phyloP scores from a whole-genome alignment of 2,888 invertebrate species.

The Coelopa pilipes region DNA sequence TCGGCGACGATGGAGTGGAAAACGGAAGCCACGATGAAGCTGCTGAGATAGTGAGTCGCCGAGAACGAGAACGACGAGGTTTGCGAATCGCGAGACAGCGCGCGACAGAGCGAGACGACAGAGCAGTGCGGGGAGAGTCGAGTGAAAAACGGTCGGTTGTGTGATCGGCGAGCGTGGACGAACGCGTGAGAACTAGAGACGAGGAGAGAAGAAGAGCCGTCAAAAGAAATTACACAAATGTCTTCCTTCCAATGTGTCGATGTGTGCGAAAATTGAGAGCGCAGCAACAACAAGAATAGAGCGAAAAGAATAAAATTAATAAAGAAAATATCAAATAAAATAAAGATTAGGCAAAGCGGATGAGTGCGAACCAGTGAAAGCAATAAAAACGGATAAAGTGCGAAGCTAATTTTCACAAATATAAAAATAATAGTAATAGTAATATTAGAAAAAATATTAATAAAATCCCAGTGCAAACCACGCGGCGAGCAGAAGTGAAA shows the following conservation, averaged over 20 bases:
- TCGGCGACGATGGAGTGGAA: conserved; percentile 13
- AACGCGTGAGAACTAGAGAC: conserved; percentile 4
- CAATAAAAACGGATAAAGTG: conserved; percentile 18
- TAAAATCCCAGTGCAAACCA: too few relatives aligned
- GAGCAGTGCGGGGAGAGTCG: too few relatives aligned
- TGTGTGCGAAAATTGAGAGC: conserved; percentile 30
- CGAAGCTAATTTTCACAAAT: neutral
- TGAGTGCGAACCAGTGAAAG: neutral
- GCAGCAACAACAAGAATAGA: conserved; percentile 26
- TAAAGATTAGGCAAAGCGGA: neutral
- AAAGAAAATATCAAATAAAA: conserved; percentile 8
- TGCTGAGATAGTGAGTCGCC: conserved; percentile 21
- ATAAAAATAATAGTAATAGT: neutral
- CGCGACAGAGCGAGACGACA: too few relatives aligned
- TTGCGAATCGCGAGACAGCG: neutral
- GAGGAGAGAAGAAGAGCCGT: neutral
- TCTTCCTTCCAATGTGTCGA: conserved; percentile 34
- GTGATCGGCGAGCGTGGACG: neutral
- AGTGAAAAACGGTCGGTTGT: neutral
- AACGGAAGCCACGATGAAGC: conserved; percentile 20
- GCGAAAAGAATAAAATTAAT: conserved; percentile 1
- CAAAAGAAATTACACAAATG: conserved; percentile 29
- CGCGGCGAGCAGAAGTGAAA: neutral
- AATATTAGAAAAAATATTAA: neutral
- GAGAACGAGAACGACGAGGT: neutral